A percentile compares a stretch with the other conserved stretches of the same genome.
Evolutionary conservation across 2,888 invertebrate genomes (phyloP).

Genomic region (Allygus modestus): DNA sequence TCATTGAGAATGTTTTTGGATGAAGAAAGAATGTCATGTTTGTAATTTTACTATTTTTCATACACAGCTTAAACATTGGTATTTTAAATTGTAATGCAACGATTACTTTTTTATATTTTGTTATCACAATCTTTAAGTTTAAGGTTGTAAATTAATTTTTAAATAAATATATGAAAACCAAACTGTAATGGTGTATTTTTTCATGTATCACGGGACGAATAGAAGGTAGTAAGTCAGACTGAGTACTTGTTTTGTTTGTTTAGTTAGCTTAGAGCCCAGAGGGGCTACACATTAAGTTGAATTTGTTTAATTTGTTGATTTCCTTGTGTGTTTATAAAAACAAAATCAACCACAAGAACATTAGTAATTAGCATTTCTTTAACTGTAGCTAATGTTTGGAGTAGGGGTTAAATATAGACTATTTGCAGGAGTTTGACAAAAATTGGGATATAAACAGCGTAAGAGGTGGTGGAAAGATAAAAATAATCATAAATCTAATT

Average conservation of each 20-base stretch:
- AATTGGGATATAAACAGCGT: background rate
- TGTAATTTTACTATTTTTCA: no score
- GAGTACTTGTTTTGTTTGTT: constrained; percentile 1
- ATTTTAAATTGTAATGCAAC: no score
- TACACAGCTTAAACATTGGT: no score
- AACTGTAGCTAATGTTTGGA: background rate
- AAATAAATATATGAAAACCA: background rate
- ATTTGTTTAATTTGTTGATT: constrained; percentile 1
- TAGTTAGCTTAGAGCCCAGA: constrained; percentile 24
- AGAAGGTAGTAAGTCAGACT: constrained; percentile 37
- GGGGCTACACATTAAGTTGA: background rate
- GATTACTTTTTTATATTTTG: no score
- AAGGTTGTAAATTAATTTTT: background rate
- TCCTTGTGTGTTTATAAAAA: constrained; percentile 14
- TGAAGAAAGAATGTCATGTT: no score
- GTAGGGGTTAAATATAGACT: constrained; percentile 3
- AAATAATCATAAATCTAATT: no score
- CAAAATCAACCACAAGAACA: constrained; percentile 5
- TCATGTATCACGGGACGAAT: constrained; percentile 31
- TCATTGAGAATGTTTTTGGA: no score
- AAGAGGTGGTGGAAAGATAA: background rate
- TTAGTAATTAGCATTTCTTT: background rate
- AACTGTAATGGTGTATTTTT: constrained; percentile 32
- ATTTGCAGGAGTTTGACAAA: background rate
- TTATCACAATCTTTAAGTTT: background rate